These are phyloP conservation scores for Mythimna ferrago DNA, from an alignment of 2,888 invertebrate species.

Conservation along the genomic window DNA sequence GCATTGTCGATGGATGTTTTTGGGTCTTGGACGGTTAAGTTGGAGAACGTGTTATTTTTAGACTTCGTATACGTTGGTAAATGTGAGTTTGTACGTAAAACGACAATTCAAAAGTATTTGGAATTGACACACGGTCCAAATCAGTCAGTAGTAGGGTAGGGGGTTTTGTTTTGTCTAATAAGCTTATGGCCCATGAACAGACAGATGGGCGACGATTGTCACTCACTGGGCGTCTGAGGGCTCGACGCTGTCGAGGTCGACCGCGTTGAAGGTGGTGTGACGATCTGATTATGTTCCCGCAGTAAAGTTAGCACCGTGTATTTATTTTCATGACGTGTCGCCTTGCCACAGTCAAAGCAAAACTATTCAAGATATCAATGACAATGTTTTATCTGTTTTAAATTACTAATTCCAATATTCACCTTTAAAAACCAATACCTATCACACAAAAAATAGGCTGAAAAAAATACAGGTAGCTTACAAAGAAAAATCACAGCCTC, in stretches of 20 bases:
- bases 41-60: conserved; percentile 35
- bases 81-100: not conserved
- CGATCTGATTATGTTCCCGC: too few species aligned
- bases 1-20: conserved; percentile 64
- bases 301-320: too few species aligned
- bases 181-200: too few species aligned
- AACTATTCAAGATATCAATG: not conserved
- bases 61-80: not conserved
- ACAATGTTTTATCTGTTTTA: not conserved
- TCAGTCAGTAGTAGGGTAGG: too few species aligned
- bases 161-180: too few species aligned
- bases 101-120: not conserved
- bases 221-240: too few species aligned
- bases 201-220: too few species aligned
- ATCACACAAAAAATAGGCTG: conserved; percentile 22
- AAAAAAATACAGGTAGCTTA: conserved; percentile 50
- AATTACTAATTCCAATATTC: not conserved
- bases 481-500: conserved; percentile 74
- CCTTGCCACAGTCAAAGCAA: not conserved
- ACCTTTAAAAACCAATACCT: not conserved
- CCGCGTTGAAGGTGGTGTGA: too few species aligned
- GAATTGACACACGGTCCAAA: too few species aligned
- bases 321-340: too few species aligned
- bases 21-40: conserved; percentile 25
- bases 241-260: too few species aligned